Conservation (phyloP, 2,888 invertebrate genomes). For the Hydrotaea diabolus region DNA sequence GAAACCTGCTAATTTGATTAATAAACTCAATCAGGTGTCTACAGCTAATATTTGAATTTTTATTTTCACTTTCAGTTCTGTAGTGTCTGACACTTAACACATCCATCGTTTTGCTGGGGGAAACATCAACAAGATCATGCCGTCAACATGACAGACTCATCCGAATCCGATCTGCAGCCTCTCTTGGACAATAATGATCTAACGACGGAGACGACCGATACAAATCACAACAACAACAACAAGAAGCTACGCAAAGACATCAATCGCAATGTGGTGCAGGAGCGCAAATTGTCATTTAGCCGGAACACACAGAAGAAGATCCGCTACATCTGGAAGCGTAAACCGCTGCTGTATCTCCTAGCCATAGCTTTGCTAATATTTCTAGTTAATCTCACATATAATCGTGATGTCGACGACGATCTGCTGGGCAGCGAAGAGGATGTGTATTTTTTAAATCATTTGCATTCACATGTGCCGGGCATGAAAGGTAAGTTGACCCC, state of each 20-base stretch:
- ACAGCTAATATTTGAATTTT: background rate
- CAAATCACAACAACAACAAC: conserved; percentile 18
- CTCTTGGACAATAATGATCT: conserved; percentile 24
- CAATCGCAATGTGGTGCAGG: conserved; percentile 53
- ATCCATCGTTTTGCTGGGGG: background rate
- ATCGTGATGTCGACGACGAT: conserved; percentile 71
- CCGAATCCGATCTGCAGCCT: conserved; percentile 44
- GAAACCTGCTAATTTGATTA: background rate
- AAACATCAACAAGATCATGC: conserved; percentile 39
- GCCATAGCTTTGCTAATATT: conserved; percentile 72
- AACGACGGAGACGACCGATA: background rate
- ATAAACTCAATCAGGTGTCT: background rate
- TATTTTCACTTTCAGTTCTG: conserved; percentile 2
- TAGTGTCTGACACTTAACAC: background rate
- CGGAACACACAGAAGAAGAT: conserved; percentile 52
- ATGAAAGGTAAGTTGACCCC: conserved; percentile 76
- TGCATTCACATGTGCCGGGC: conserved; percentile 77
- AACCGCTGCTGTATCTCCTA: conserved; percentile 68
- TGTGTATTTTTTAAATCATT: conserved; percentile 56
- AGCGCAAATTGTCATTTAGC: conserved; percentile 44
- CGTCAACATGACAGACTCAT: conserved; percentile 59
- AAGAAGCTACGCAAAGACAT: conserved; percentile 52
- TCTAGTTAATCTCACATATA: conserved; percentile 73
- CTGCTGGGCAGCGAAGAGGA: conserved; percentile 72
- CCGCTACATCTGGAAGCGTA: conserved; percentile 70